Conservation (phyloP, 2,797 vertebrate species). For the Cossypha heuglini region DNA sequence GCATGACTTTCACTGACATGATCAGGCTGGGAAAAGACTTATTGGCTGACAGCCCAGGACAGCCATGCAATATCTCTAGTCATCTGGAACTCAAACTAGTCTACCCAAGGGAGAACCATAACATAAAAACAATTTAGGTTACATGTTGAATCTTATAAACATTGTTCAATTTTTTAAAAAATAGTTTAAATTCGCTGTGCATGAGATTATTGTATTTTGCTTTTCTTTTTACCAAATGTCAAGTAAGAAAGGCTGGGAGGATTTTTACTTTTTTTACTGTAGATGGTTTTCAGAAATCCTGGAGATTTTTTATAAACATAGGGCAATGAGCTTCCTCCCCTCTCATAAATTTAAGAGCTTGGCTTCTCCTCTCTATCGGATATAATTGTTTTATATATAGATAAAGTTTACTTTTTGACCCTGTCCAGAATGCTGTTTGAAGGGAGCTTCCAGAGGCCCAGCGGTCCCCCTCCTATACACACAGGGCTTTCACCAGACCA, state of each 20-base stretch:
- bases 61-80: constrained; percentile 67
- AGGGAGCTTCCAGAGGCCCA: not conserved
- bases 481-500: rapidly evolving
- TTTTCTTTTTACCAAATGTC: not conserved
- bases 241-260: not conserved
- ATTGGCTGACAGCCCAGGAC: constrained; percentile 75
- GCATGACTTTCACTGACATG: constrained; percentile 80
- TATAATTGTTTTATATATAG: not conserved
- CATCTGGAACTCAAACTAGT: constrained; percentile 65
- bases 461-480: rapidly evolving
- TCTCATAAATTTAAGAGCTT: not conserved
- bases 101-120: constrained; percentile 60
- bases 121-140: constrained; percentile 66
- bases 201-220: not conserved
- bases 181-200: not conserved
- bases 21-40: constrained; percentile 76
- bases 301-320: not conserved
- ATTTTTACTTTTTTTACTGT: not conserved
- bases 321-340: not conserved
- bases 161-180: constrained; percentile 29
- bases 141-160: constrained; percentile 51
- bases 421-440: not conserved
- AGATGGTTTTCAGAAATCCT: not conserved
- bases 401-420: not conserved
- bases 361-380: not conserved